These are phyloP conservation scores for Sebastes goodei DNA, from an alignment of 2,797 vertebrate species.

Conservation along the genomic window DNA sequence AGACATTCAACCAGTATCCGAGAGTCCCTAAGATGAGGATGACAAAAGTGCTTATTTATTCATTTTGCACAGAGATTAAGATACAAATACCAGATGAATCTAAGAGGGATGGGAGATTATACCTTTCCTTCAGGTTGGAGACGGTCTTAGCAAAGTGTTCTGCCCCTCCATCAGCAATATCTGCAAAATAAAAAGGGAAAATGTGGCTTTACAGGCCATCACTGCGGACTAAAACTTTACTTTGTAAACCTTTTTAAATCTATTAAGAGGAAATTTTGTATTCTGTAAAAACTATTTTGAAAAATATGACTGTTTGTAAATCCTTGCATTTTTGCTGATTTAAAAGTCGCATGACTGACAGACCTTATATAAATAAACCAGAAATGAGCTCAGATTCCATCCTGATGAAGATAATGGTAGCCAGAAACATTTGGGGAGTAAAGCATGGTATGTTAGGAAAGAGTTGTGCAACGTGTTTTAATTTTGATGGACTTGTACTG, in stretches of 20 bases:
- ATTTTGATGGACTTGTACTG: not conserved
- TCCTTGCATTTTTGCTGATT: not conserved
- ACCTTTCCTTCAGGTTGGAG: slow-evolving; percentile 91
- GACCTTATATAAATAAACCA: not conserved
- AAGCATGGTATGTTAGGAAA: not conserved
- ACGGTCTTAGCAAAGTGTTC: slow-evolving; percentile 94
- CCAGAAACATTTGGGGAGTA: not conserved
- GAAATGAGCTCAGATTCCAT: not conserved
- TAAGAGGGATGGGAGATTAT: not conserved
- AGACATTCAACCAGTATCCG: slow-evolving; percentile 94
- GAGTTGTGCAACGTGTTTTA: not conserved
- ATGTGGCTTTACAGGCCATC: not conserved
- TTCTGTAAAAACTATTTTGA: not conserved
- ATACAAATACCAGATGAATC: not conserved
- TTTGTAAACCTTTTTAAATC: not conserved
- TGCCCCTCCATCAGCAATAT: slow-evolving; percentile 93
- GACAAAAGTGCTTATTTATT: not conserved
- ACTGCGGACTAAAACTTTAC: not conserved
- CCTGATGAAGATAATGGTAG: not conserved
- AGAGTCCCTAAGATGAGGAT: slow-evolving; percentile 80
- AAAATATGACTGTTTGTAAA: not conserved
- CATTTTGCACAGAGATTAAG: not conserved
- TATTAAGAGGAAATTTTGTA: not conserved
- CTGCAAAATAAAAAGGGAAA: slow-evolving; percentile 67
- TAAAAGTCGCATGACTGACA: not conserved